Conservation (phyloP, 2,113 vertebrate genomes). For the Vulpes vulpes region DNA sequence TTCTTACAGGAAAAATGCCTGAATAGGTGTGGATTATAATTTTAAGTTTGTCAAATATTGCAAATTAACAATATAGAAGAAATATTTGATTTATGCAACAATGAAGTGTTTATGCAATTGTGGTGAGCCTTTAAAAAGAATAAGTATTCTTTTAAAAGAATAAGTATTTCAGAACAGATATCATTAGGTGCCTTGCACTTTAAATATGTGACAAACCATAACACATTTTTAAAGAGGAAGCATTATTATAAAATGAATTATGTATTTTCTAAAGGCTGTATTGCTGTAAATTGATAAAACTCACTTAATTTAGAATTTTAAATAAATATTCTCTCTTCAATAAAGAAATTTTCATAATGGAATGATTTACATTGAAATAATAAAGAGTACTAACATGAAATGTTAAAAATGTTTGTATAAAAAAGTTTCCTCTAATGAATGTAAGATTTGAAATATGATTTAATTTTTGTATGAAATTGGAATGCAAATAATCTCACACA, state of each 20-base stretch:
- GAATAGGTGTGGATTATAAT: slow-evolving; percentile 78
- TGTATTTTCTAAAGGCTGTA: slow-evolving; percentile 51
- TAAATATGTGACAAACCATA: slow-evolving; percentile 71
- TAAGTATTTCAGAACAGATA: slow-evolving; percentile 69
- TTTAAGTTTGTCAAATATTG: slow-evolving; percentile 81
- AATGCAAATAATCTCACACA: background rate
- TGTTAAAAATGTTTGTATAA: background rate
- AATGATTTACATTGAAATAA: background rate
- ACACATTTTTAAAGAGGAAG: slow-evolving; percentile 52
- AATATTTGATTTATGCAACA: slow-evolving; percentile 81
- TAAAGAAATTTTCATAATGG: background rate
- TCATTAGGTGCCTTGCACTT: slow-evolving; percentile 70
- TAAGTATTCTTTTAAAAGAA: slow-evolving; percentile 51
- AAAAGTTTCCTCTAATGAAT: background rate
- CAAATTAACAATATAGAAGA: slow-evolving; percentile 81
- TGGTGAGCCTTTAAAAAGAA: background rate
- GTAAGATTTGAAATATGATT: background rate
- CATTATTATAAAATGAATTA: slow-evolving; percentile 41
- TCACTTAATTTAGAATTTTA: slow-evolving; percentile 1
- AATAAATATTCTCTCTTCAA: background rate
- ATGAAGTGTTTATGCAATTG: slow-evolving; percentile 67
- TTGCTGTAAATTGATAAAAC: background rate
- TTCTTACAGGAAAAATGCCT: slow-evolving; percentile 79
- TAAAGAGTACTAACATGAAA: background rate
- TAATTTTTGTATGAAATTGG: background rate